phyloP scores from a whole-genome alignment of 2,888 invertebrate species.

The Xestia ashworthii region DNA sequence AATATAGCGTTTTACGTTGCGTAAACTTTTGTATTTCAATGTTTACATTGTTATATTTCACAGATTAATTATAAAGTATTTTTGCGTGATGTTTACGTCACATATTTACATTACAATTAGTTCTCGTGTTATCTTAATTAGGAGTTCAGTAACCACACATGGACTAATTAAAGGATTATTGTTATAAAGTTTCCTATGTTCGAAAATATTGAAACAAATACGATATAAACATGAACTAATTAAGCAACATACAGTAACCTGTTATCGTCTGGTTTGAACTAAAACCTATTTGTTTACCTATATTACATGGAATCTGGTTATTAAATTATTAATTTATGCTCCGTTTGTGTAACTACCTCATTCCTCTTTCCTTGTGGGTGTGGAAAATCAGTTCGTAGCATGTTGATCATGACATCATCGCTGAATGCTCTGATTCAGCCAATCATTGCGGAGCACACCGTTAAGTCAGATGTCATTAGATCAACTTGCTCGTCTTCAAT shows the following conservation, averaged over 20 bases:
- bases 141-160: constrained; percentile 29
- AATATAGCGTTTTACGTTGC: constrained; percentile 51
- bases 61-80: constrained; percentile 2
- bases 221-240: constrained; percentile 42
- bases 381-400: constrained; percentile 57
- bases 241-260: constrained; percentile 27
- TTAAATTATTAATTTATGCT: constrained; percentile 46
- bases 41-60: constrained; percentile 21
- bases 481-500: constrained; percentile 61
- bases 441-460: constrained; percentile 65
- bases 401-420: constrained; percentile 76
- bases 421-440: constrained; percentile 75
- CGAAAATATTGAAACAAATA: constrained; percentile 36
- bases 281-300: constrained; percentile 46
- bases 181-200: constrained; percentile 33
- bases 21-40: constrained; percentile 50
- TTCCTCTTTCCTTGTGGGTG: constrained; percentile 53
- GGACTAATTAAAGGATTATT: constrained; percentile 41
- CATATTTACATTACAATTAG: constrained; percentile 4
- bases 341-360: constrained; percentile 43
- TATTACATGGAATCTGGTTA: constrained; percentile 30
- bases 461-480: constrained; percentile 71
- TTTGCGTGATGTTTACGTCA: constrained; percentile 18
- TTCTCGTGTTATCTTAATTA: constrained; percentile 40
- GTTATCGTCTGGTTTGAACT: constrained; percentile 53